Percentiles rank a stretch among this genome's conserved stretches.
These are phyloP conservation scores for Pollenia labialis DNA, from an alignment of 2,888 invertebrate genomes.

Conservation along the genomic window DNA sequence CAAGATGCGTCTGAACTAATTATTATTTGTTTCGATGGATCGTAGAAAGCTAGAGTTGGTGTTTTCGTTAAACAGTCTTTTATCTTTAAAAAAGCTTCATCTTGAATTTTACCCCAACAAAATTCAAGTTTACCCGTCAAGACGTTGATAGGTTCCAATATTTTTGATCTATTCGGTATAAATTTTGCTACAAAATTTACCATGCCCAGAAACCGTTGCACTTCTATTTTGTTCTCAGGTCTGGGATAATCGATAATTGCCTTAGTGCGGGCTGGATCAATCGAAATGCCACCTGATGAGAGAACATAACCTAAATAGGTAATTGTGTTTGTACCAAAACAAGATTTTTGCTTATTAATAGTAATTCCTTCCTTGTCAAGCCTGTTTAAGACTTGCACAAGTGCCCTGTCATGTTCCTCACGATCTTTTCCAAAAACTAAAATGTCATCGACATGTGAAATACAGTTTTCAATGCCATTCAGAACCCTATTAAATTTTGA, in stretches of 20 bases:
- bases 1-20: conserved; percentile 53
- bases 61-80: conserved; percentile 19
- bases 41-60: conserved; percentile 44
- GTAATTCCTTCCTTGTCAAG: conserved; percentile 52
- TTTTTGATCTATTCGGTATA: conserved; percentile 28
- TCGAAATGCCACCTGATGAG: conserved; percentile 34
- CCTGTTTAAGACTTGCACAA: conserved; percentile 26
- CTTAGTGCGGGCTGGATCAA: conserved; percentile 32
- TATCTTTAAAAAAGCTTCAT: conserved; percentile 25
- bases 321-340: conserved; percentile 42
- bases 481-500: conserved; percentile 51
- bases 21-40: conserved; percentile 37
- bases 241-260: conserved; percentile 46
- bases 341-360: conserved; percentile 43
- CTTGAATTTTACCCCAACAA: conserved; percentile 43
- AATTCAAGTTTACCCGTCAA: conserved; percentile 51
- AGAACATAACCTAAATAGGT: conserved; percentile 43
- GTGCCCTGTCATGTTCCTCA: conserved; percentile 28
- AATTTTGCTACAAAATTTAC: conserved; percentile 54
- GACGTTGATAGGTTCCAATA: conserved; percentile 47
- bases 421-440: conserved; percentile 39
- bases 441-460: conserved; percentile 52
- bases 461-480: conserved; percentile 24
- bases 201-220: conserved; percentile 43
- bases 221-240: conserved; percentile 38